Evolutionary conservation across 2,888 invertebrate genomes (phyloP).

Genomic region (Marasmarcha lunaedactyla): DNA sequence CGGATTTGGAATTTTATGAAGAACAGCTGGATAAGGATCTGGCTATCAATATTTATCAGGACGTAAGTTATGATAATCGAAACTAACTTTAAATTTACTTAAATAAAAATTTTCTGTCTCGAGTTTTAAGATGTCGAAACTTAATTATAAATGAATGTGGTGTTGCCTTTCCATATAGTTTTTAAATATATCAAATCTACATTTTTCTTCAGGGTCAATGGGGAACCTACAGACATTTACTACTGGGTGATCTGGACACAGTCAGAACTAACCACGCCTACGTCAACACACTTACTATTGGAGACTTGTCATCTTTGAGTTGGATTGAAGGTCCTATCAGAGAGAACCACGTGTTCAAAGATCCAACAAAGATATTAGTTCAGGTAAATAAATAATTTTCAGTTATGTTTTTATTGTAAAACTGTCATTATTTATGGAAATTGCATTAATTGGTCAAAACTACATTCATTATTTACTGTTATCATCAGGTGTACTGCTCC

Average conservation of each 20-base stretch:
- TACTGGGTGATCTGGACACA: constrained; percentile 63
- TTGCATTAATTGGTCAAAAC: no score
- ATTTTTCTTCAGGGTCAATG: constrained; percentile 56
- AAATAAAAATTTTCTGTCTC: neutral
- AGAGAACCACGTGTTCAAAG: constrained; percentile 31
- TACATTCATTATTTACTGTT: no score
- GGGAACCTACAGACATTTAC: constrained; percentile 90
- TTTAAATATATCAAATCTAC: no score
- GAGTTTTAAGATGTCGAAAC: no score
- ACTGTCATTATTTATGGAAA: no score
- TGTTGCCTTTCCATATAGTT: no score
- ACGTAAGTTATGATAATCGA: no score
- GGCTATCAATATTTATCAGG: constrained; percentile 80
- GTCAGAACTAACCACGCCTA: constrained; percentile 76
- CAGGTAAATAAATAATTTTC: constrained; percentile 53
- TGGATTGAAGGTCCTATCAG: constrained; percentile 75
- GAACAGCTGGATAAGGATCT: constrained; percentile 79
- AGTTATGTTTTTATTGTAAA: no score
- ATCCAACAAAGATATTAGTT: constrained; percentile 31
- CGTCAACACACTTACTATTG: constrained; percentile 81
- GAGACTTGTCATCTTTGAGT: constrained; percentile 85
- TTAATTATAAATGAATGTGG: no score
- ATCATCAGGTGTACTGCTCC: constrained; percentile 75
- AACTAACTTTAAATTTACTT: constrained; percentile 1
- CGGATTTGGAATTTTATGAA: constrained; percentile 73